Evolutionary conservation across 1,140 invertebrate species (phyloP).

Genomic region (Pseudomyrmex flavicornis): DNA sequence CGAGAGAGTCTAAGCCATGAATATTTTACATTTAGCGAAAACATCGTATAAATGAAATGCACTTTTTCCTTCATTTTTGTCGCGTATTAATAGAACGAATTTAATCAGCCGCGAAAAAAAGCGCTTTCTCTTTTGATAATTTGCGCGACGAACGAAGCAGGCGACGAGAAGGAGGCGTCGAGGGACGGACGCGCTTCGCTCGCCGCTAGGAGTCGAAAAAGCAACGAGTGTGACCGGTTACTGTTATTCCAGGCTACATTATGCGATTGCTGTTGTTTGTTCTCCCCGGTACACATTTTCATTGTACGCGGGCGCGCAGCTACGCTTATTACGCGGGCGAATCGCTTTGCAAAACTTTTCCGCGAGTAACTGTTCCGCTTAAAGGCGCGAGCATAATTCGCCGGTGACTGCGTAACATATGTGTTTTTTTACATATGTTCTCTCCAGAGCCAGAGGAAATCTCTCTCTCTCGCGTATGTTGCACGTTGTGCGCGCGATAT

Average conservation of each 20-base stretch:
- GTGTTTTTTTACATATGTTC: conserved; percentile 27
- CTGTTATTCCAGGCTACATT: conserved; percentile 82
- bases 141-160: conserved; percentile 18
- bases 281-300: conserved; percentile 69
- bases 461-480: neutral
- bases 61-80: neutral
- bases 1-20: no score
- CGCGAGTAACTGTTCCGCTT: conserved; percentile 38
- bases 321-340: conserved; percentile 23
- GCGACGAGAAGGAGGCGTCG: conserved; percentile 11
- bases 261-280: conserved; percentile 80
- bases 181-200: conserved; percentile 46
- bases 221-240: conserved; percentile 84
- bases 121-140: conserved; percentile 61
- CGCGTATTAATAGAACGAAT: neutral
- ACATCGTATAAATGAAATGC: no score
- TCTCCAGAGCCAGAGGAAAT: neutral
- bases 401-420: conserved; percentile 9
- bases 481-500: neutral
- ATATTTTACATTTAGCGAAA: no score
- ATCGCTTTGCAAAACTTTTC: conserved; percentile 45
- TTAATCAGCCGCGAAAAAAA: conserved; percentile 45
- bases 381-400: conserved; percentile 29
- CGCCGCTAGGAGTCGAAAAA: conserved; percentile 76
- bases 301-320: conserved; percentile 41